phyloP scores from a whole-genome alignment of 2,888 invertebrate genomes.

The Hirudinaria manillensis region DNA sequence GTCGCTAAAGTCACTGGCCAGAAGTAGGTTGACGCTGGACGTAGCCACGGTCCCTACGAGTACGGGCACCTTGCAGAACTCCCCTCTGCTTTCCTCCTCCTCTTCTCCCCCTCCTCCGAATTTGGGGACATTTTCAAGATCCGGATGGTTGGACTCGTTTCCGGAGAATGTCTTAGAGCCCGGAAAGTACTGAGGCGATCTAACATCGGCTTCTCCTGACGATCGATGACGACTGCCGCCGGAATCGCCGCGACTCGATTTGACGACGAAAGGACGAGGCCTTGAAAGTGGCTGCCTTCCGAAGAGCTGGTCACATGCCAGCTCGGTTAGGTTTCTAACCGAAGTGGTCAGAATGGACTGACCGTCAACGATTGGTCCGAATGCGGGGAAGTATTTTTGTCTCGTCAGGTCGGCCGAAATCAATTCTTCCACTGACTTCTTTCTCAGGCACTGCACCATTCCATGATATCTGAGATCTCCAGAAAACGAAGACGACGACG shows the following conservation, averaged over 20 bases:
- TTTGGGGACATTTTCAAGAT: background rate
- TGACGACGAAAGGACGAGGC: background rate
- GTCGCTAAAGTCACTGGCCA: conserved; percentile 72
- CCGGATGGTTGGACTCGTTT: background rate
- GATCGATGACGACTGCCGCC: background rate
- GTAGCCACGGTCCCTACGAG: conserved; percentile 49
- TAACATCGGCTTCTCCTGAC: background rate
- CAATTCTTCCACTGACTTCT: conserved; percentile 67
- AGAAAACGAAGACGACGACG: conserved; percentile 4
- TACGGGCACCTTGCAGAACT: conserved; percentile 36
- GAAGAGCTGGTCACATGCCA: background rate
- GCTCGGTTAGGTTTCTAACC: conserved; percentile 26
- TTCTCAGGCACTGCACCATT: conserved; percentile 45
- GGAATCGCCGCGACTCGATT: background rate
- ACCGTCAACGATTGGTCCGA: conserved; percentile 46
- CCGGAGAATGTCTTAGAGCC: background rate
- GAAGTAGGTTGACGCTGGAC: conserved; percentile 80
- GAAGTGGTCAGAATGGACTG: conserved; percentile 33
- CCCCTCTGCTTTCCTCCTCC: background rate
- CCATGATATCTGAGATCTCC: background rate
- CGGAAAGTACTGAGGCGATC: background rate
- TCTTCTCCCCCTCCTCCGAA: background rate
- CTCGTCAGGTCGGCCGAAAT: conserved; percentile 45
- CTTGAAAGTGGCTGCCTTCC: background rate
- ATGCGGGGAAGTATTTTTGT: conserved; percentile 49